A percentile compares a stretch with the other conserved stretches of the same genome.
These are phyloP conservation scores for Petrosia ficiformis DNA, from an alignment of 37 sponge, comb jelly and placozoan species.

Conservation along the genomic window DNA sequence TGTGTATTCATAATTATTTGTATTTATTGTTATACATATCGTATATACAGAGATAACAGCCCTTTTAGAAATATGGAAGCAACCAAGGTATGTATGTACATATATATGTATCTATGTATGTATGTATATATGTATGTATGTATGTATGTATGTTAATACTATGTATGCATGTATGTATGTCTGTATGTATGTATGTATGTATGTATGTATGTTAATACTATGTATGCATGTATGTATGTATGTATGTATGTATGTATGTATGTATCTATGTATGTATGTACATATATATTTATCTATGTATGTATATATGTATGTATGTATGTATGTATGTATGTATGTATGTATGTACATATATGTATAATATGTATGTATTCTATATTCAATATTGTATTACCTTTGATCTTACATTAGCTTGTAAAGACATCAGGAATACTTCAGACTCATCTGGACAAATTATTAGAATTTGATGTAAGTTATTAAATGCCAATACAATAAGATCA, in stretches of 20 bases:
- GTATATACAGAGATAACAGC: constrained; percentile 38
- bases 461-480: constrained; percentile 49
- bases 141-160: not conserved
- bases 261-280: constrained; percentile 43
- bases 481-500: too few species aligned
- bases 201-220: not conserved
- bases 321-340: constrained; percentile 22
- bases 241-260: not conserved
- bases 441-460: constrained; percentile 64
- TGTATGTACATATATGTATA: not conserved
- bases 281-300: constrained; percentile 6
- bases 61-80: constrained; percentile 52
- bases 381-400: not conserved
- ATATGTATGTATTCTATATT: not conserved
- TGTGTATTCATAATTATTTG: constrained; percentile 6
- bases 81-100: constrained; percentile 42
- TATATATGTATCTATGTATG: not conserved
- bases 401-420: constrained; percentile 39
- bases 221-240: constrained; percentile 23
- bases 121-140: too few species aligned
- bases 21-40: not conserved
- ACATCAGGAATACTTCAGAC: constrained; percentile 41
- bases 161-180: too few species aligned
- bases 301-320: constrained; percentile 22
- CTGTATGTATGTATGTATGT: constrained; percentile 20